A percentile compares a stretch with the other conserved stretches of the same genome.
These are phyloP conservation scores for Ctenosaura bakeri DNA, from an alignment of 2,797 vertebrate species.

Conservation along the genomic window DNA sequence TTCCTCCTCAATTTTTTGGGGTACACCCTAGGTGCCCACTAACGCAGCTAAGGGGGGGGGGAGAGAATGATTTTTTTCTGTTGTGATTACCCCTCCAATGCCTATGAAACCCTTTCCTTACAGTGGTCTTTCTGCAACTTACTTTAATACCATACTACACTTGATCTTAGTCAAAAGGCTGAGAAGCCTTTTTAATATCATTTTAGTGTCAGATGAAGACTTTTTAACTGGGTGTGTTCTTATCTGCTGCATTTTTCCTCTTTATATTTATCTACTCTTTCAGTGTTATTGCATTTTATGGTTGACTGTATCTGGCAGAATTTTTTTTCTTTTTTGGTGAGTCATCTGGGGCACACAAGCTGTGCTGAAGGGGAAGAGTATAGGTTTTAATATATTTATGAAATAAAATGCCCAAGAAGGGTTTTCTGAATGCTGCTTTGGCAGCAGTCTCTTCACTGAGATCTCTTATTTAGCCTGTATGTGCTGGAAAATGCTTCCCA, in stretches of 20 bases:
- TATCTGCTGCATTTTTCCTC: neutral
- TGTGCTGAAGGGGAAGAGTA: neutral
- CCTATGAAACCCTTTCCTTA: neutral
- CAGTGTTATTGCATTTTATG: constrained; percentile 3
- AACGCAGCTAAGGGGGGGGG: no score
- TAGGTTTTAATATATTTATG: neutral
- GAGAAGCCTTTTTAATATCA: neutral
- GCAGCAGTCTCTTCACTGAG: no score
- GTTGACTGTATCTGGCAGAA: neutral
- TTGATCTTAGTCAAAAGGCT: no score
- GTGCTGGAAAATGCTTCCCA: no score
- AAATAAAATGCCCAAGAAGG: neutral
- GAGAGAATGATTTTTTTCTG: no score
- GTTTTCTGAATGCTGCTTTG: neutral
- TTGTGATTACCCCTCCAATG: no score
- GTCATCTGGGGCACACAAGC: neutral
- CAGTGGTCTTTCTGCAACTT: neutral
- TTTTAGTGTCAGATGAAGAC: neutral
- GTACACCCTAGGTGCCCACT: no score
- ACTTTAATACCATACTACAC: neutral
- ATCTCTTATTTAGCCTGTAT: no score
- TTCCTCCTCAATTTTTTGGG: no score
- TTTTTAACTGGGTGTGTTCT: neutral
- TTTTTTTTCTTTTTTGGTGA: constrained; percentile 5
- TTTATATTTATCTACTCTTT: neutral